Evolutionary conservation across 2,797 vertebrate species (phyloP).

Genomic region (Buceros bicornis): DNA sequence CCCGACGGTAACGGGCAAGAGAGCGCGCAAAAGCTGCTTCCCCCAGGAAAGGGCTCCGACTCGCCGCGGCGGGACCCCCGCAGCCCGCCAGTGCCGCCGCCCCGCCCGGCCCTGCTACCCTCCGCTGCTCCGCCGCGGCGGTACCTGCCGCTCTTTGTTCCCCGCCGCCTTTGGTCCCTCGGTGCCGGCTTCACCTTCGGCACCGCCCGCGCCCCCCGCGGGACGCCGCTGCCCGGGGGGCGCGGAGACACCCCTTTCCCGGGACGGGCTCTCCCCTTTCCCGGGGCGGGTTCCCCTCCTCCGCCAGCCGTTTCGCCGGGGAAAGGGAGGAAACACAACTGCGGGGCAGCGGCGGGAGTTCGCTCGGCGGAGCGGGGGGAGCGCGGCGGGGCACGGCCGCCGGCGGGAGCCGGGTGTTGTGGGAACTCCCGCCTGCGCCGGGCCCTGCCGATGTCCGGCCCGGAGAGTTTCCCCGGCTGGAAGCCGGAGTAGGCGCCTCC

Average conservation of each 20-base stretch:
- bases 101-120: neutral
- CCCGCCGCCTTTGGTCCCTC: conserved; percentile 69
- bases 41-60: neutral
- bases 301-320: neutral
- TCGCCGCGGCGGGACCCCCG: neutral
- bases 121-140: neutral
- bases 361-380: neutral
- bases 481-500: neutral
- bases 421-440: neutral
- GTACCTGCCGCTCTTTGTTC: conserved; percentile 64
- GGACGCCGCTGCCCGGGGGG: neutral
- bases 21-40: neutral
- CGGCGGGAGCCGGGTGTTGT: neutral
- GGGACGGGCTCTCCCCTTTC: neutral
- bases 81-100: neutral
- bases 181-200: conserved; percentile 46
- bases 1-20: neutral
- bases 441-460: neutral
- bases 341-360: neutral
- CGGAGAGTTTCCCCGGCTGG: neutral
- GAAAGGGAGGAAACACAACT: no score
- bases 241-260: neutral
- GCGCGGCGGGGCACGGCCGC: neutral
- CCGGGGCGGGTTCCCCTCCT: neutral
- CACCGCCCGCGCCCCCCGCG: neutral